A percentile compares a stretch with the other conserved stretches of the same genome.
These are phyloP conservation scores for Synergus japonicus DNA, from an alignment of 2,888 invertebrate genomes.

Conservation along the genomic window DNA sequence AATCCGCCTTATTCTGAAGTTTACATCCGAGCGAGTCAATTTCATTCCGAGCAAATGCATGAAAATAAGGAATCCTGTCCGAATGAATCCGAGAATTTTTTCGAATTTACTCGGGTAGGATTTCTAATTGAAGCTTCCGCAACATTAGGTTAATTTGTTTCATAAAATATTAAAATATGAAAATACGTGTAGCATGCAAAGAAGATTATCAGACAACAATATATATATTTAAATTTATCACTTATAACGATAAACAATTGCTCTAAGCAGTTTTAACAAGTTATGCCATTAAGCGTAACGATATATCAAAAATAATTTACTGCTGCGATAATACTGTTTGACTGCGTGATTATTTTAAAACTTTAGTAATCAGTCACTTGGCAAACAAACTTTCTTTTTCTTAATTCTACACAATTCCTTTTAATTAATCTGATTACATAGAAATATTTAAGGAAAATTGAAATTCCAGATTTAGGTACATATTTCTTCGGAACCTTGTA, in stretches of 20 bases:
- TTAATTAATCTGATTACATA: background rate
- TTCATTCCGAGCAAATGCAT: no score
- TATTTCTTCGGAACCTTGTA: background rate
- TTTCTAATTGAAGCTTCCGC: no score
- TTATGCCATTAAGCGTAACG: background rate
- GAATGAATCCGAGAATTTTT: no score
- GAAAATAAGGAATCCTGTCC: no score
- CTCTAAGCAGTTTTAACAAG: background rate
- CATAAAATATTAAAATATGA: background rate
- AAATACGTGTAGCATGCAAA: background rate
- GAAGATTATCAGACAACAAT: background rate
- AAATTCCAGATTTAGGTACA: background rate
- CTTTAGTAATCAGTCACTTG: background rate
- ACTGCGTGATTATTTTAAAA: background rate
- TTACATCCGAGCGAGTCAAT: background rate
- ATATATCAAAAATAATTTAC: slow-evolving; percentile 2
- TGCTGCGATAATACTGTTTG: background rate
- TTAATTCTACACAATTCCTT: background rate
- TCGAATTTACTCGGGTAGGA: no score
- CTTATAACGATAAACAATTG: background rate
- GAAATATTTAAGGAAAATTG: background rate
- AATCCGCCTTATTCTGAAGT: no score
- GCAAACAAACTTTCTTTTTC: background rate
- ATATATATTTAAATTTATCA: background rate
- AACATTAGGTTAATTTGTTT: background rate